Base-by-base conservation (phyloP, 2,888 invertebrate genomes). In the Chromoteleia sp. region DNA sequence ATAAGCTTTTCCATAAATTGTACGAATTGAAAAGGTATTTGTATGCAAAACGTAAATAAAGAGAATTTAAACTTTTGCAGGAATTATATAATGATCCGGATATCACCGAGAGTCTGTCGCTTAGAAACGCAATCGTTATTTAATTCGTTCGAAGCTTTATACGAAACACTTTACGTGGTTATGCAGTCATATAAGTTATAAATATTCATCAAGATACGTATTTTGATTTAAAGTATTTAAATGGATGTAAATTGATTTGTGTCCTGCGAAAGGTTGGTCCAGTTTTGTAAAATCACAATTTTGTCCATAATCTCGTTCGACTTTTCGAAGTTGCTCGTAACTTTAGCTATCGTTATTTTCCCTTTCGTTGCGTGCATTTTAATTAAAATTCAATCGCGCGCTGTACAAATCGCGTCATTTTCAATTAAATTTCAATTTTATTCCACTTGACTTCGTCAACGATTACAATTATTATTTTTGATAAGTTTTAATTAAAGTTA, bases 401-500 rank as follows among this genome's bases (percentile, higher is more conserved):
- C 21, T 45, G 15, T 43, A 0, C n/a, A 19, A 36, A 33, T 48
- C 61, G 17, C 25, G 5, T 15, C 25, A 30, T 14, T 30, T 56
- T 54, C 30, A 19, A 19, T 56, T 68, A 29, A 68, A 30, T 30
- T 30, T 8, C 43, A 68, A 30, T 54, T 52, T 6, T 41, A 21
- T 1, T 15, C 8, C 8, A 14, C 29, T 25, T n/a, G n/a, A 15
- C 19, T 30, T 29, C 15, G 12, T 10, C 43, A 19, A 19, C 30
- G 33, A 61, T 73, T 59, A 21, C 21, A 71, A 36, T 52, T 41
- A 63, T 63, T 63, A 73, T 63, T 73, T 52, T 63, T 63, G 33
- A 52, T 63, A 33, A 63, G n/a, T 63, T 73, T 73, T 63, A 73
- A 63, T 73, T 63, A 61, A 54, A 2, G 5, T 41, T 52, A 21